These are phyloP conservation scores for Eira barbara DNA, from an alignment of 2,113 vertebrate genomes.

Conservation along the genomic window DNA sequence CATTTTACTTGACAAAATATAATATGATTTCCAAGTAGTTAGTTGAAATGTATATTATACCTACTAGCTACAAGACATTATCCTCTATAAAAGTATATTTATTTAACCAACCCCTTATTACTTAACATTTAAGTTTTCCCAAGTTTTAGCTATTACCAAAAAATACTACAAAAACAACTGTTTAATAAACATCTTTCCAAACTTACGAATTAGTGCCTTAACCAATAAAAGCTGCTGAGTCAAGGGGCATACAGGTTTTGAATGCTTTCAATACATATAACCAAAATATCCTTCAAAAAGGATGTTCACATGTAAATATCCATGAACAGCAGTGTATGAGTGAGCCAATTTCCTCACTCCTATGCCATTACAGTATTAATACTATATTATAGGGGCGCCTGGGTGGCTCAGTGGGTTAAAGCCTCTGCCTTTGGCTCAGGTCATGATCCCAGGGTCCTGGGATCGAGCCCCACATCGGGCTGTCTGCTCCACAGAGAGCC, in stretches of 20 bases:
- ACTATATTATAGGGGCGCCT: background rate
- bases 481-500: no score
- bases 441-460: no score
- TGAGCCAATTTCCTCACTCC: background rate
- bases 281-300: conserved; percentile 15
- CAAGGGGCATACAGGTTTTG: background rate
- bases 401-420: no score
- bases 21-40: background rate
- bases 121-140: background rate
- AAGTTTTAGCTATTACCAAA: background rate
- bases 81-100: background rate
- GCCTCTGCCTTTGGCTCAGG: no score
- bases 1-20: background rate
- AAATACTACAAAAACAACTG: background rate
- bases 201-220: background rate
- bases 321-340: background rate
- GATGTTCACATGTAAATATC: background rate
- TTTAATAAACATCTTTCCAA: background rate
- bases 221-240: background rate
- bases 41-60: background rate
- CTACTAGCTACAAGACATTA: background rate
- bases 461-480: no score
- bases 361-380: background rate
- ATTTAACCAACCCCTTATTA: background rate
- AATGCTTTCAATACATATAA: background rate